Percentiles rank a stretch among this genome's conserved stretches.
Evolutionary conservation across 2,113 vertebrate genomes (phyloP).

Genomic region (Oryzias javanicus): DNA sequence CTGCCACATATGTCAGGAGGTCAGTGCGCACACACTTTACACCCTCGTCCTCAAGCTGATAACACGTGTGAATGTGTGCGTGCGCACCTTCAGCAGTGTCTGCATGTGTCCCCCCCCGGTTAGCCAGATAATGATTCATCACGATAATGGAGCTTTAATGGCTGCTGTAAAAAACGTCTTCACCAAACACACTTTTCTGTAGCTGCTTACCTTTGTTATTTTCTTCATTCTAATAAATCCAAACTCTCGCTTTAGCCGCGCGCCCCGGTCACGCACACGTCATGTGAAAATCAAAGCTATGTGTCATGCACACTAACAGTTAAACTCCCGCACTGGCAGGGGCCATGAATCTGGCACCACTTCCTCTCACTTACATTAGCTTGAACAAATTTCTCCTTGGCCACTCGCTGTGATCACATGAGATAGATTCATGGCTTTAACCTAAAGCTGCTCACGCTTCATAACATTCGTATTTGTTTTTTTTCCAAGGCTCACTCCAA

Average conservation of each 20-base stretch:
- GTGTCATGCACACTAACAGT: constrained; percentile 18
- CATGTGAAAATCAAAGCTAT: constrained; percentile 19
- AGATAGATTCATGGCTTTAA: constrained; percentile 23
- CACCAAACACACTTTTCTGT: constrained; percentile 22
- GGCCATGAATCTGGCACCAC: constrained; percentile 20
- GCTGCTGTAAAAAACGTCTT: constrained; percentile 66
- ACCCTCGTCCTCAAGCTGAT: constrained; percentile 38
- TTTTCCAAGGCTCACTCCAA: neutral
- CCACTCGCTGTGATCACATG: constrained; percentile 43
- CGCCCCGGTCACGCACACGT: constrained; percentile 14
- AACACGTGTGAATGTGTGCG: constrained; percentile 20
- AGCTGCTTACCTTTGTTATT: constrained; percentile 27
- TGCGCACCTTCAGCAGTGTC: neutral
- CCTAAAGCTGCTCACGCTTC: constrained; percentile 24
- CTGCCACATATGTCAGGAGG: constrained; percentile 50
- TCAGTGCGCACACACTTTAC: constrained; percentile 34
- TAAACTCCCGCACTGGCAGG: constrained; percentile 1
- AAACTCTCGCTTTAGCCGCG: constrained; percentile 23
- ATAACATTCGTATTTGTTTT: constrained; percentile 30
- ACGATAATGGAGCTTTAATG: constrained; percentile 65
- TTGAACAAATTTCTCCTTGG: constrained; percentile 22
- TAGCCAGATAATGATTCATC: constrained; percentile 66
- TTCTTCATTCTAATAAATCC: constrained; percentile 42
- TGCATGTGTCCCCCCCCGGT: constrained; percentile 30
- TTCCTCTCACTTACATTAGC: constrained; percentile 31